These are phyloP conservation scores for Leiothrix lutea DNA, from an alignment of 2,113 vertebrate genomes.

Conservation along the genomic window DNA sequence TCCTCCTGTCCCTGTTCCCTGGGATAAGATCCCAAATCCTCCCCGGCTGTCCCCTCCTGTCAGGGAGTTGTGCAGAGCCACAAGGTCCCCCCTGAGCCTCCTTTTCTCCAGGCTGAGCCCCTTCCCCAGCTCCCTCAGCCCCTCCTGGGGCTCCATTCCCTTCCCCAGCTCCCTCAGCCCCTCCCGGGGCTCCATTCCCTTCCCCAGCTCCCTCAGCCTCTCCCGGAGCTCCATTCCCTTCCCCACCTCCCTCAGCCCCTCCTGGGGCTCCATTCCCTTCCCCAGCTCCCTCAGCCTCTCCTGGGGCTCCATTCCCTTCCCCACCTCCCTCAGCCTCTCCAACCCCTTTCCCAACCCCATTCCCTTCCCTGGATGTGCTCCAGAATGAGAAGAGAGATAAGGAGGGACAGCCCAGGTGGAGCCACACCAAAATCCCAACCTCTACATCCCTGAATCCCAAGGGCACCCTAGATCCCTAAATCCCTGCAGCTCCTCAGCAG, in stretches of 20 bases:
- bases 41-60: neutral
- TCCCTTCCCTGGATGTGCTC: rapidly evolving
- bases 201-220: neutral
- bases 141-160: neutral
- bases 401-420: neutral
- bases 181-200: no score
- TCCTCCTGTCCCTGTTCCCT: neutral
- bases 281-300: neutral
- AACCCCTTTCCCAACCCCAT: neutral
- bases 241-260: neutral
- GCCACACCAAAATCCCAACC: rapidly evolving
- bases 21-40: neutral
- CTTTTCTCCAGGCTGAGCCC: neutral
- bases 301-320: neutral
- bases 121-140: neutral
- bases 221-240: neutral
- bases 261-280: neutral
- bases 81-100: neutral
- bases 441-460: neutral
- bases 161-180: neutral
- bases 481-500: neutral
- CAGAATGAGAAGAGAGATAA: rapidly evolving
- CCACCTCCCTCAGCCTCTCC: neutral
- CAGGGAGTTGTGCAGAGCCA: neutral
- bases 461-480: neutral